A percentile compares a stretch with the other conserved stretches of the same genome.
Evolutionary conservation across 2,797 vertebrate species (phyloP).

Genomic region (Neomorphus geoffroyi): DNA sequence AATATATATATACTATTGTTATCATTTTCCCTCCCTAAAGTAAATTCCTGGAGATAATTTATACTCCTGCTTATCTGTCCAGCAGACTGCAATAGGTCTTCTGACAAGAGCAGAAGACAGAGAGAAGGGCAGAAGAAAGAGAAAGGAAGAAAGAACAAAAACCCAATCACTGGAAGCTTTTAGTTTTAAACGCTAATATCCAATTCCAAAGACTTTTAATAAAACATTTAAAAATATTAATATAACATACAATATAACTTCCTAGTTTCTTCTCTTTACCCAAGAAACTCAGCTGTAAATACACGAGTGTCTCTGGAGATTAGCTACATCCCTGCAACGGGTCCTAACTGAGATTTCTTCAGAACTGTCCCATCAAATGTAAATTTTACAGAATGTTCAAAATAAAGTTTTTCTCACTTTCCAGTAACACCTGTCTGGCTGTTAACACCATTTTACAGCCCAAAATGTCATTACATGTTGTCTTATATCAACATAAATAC

Average conservation of each 20-base stretch:
- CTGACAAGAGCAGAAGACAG: background rate
- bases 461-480: slow-evolving; percentile 25
- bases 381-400: background rate
- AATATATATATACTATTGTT: background rate
- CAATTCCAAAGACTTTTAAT: background rate
- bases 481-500: slow-evolving; percentile 48
- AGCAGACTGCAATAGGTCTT: background rate
- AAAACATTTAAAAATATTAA: background rate
- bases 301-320: background rate
- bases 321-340: background rate
- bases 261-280: background rate
- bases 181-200: background rate
- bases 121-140: background rate
- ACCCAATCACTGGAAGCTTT: background rate
- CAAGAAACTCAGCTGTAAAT: background rate
- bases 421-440: slow-evolving; percentile 42
- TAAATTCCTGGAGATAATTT: background rate
- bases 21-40: background rate
- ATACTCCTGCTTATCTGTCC: background rate
- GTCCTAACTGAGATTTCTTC: background rate
- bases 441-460: slow-evolving; percentile 50
- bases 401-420: slow-evolving; percentile 31
- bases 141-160: background rate
- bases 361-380: background rate
- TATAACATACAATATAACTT: background rate